Base-by-base conservation (phyloP, 2,888 invertebrate genomes). In the Caprella mutica region DNA sequence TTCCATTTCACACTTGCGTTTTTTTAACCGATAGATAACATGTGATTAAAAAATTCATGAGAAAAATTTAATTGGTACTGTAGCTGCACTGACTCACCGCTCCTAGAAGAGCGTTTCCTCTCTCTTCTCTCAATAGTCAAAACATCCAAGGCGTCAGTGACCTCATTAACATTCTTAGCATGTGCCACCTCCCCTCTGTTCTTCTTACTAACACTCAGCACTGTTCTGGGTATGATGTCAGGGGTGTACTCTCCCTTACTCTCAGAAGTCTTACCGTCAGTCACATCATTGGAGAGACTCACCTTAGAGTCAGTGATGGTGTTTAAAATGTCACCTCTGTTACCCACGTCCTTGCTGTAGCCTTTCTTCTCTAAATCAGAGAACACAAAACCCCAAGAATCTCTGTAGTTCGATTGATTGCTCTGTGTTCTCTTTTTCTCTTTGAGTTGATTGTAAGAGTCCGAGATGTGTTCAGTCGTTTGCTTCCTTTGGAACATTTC, bases 351-450 rank as follows among this genome's bases (percentile, higher is more conserved):
- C 27, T 76, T 76, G 8, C 74, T 75, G 66, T 85, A 84, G 0
- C 84, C 83, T 67, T 84, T 81, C 66, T 80, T 83, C 58, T 86
- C 84, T 33, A 87, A 73, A 69, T 84, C 83, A 9, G 19, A 3
- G 69, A 83, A 87, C 0, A 87, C 86, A 69, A 85, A 86, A 69
- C 84, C 84, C 87, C 87, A 88, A 52, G 81, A 80, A 66, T 85
- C 85, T 62, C 68, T 68, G 59, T 68, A 61, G 27, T 42, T 61
- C 21, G 48, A 52, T 4, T 56, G 58, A 27, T 26, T 12, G 19
- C 48, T n/a, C n/a, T n/a, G n/a, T n/a, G n/a, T n/a, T n/a, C n/a
- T n/a, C n/a, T n/a, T n/a, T n/a, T n/a, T n/a, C n/a, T n/a, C n/a
- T n/a, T n/a, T n/a, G n/a, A n/a, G n/a, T n/a, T n/a, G n/a, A n/a